These are phyloP conservation scores for Alviniconcha strummeri DNA, from an alignment of 2,888 invertebrate genomes.

Conservation along the genomic window DNA sequence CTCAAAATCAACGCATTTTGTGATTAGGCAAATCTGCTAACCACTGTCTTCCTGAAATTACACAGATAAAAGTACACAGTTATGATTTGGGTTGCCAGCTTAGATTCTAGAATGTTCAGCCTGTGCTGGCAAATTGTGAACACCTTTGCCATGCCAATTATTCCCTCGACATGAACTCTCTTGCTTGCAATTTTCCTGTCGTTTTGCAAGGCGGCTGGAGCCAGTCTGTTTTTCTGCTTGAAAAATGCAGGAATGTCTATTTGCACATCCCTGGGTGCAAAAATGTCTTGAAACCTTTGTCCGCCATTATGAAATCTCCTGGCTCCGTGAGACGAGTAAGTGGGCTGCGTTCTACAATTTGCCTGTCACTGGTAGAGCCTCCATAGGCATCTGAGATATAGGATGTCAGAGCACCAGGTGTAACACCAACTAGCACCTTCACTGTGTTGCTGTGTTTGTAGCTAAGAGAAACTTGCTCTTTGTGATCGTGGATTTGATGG, in stretches of 20 bases:
- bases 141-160: conserved; percentile 43
- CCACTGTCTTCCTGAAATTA: not conserved
- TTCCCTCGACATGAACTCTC: conserved; percentile 47
- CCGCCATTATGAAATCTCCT: conserved; percentile 42
- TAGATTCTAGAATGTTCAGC: not conserved
- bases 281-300: conserved; percentile 42
- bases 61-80: conserved; percentile 14
- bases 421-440: conserved; percentile 37
- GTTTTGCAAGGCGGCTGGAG: conserved; percentile 33
- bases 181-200: too few relatives aligned
- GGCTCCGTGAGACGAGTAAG: conserved; percentile 39
- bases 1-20: too few relatives aligned
- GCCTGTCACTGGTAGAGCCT: conserved; percentile 46
- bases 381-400: conserved; percentile 37
- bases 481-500: conserved; percentile 30
- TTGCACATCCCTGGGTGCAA: conserved; percentile 41
- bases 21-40: conserved; percentile 10
- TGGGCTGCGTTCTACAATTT: conserved; percentile 42
- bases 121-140: too few relatives aligned
- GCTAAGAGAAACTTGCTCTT: conserved; percentile 19
- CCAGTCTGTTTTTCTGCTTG: conserved; percentile 44
- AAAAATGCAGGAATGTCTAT: conserved; percentile 50
- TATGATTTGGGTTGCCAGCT: conserved; percentile 4
- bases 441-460: conserved; percentile 35
- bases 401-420: too few relatives aligned